These are phyloP conservation scores for Limosa lapponica DNA, from an alignment of 2,797 vertebrate species.

Conservation along the genomic window DNA sequence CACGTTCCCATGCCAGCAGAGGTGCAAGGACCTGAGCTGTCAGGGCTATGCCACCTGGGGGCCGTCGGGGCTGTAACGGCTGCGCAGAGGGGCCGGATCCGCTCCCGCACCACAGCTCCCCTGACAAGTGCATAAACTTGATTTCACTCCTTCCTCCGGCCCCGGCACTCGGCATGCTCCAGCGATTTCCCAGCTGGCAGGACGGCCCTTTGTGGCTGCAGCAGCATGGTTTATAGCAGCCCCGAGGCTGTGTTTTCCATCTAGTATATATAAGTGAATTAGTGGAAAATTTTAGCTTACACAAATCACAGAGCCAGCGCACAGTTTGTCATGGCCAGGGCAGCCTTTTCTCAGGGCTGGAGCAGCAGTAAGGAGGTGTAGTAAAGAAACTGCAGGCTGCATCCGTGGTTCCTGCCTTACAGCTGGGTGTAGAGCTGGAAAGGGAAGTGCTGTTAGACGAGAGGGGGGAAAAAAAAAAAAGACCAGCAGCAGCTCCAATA, in stretches of 20 bases:
- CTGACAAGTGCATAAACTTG: background rate
- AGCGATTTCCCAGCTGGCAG: slow-evolving; percentile 19
- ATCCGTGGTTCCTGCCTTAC: background rate
- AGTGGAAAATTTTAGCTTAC: slow-evolving; percentile 58
- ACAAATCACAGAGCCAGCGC: slow-evolving; percentile 14
- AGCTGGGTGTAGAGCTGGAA: background rate
- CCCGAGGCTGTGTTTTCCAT: slow-evolving; percentile 53
- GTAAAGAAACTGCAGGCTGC: background rate
- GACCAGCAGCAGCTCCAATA: background rate
- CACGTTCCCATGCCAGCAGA: rapidly evolving
- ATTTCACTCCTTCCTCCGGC: background rate
- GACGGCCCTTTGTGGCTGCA: background rate
- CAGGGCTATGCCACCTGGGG: background rate
- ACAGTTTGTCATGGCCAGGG: slow-evolving; percentile 1
- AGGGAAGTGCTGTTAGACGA: background rate
- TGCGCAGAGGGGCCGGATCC: background rate
- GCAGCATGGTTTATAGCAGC: slow-evolving; percentile 52
- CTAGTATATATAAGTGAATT: slow-evolving; percentile 48
- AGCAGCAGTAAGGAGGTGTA: background rate
- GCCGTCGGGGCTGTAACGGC: rapidly evolving
- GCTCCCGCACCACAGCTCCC: background rate
- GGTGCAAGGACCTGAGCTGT: rapidly evolving
- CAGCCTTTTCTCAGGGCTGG: background rate
- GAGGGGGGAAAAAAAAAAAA: background rate
- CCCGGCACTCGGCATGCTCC: background rate